These are phyloP conservation scores for Pogonomyrmex californicus DNA, from an alignment of 1,140 invertebrate species.

Conservation along the genomic window DNA sequence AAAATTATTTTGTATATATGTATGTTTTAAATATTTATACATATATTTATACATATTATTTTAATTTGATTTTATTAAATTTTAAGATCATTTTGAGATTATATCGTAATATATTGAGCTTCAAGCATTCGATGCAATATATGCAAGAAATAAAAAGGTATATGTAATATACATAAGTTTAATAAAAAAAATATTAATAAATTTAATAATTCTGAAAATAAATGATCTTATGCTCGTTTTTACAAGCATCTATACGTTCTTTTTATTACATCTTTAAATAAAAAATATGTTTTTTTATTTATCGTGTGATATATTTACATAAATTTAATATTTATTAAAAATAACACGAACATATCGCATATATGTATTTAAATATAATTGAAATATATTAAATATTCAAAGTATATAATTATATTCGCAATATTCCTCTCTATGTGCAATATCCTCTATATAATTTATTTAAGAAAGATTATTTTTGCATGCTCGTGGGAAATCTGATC, in stretches of 20 bases:
- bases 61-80: neutral
- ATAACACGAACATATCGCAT: neutral
- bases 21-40: too few relatives aligned
- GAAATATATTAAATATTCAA: neutral
- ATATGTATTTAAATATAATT: slow-evolving; percentile 1
- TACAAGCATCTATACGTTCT: neutral
- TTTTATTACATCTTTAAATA: neutral
- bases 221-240: neutral
- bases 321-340: slow-evolving; percentile 3
- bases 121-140: neutral
- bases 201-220: neutral
- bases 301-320: neutral
- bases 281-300: neutral
- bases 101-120: too few relatives aligned
- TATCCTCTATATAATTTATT: too few relatives aligned
- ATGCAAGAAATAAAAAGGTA: neutral
- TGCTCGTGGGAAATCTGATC: neutral
- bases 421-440: neutral
- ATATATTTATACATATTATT: neutral
- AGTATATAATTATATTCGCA: neutral
- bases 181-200: neutral
- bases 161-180: neutral
- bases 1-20: neutral
- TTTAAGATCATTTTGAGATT: neutral
- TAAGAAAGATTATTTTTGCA: neutral